Evolutionary conservation across 35 echinoderm and acorn worm genomes (phyloP), one percentile per base, ranked within the genome.

Genomic region (Eucidaris tribuloides): DNA sequence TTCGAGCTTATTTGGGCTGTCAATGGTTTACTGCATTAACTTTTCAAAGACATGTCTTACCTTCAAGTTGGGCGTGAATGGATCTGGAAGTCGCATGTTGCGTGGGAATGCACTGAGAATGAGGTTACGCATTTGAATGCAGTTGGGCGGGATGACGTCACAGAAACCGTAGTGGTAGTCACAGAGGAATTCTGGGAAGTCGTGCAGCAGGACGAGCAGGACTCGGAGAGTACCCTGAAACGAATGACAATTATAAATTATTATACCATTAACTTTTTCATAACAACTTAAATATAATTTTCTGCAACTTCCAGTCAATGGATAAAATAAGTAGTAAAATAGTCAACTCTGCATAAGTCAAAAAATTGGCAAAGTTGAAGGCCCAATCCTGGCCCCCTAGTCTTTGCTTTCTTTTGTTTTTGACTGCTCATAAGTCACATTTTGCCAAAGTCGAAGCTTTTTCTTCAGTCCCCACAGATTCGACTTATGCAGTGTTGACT

Each of bases 121-220:
- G 5, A 99, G 96, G 44, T 99, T 99, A 25, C 96, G 90, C 96
- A 99, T 99, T 80, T 99, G 96, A 71, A 99, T 99, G 54, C 96
- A 99, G 96, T 99, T 99, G 54, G 96, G 96, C 33, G 96, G 96
- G 56, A 99, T 99, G 42, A 99, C 96, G 42, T 99, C 96, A 56
- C 96, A 99, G 85, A 99, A 99, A 24, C 96, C 96, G 44, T 99
- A 99, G 80, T 99, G 96, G 66, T 99, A 99, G 68, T 99, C 96
- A 83, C 96, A 99, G n/a, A 99, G 81, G 87, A 99, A 99, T 77
- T 99, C 96, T 89, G 96, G 96, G 87, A 93, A 93, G 77, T 99
- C 96, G 65, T 99, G 96, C 1, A 99, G 91, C 4, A 99, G 83
- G 20, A 99, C 96, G 20, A 99, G 42, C 57, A 99, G 80, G 3